Conservation (phyloP, 2,888 invertebrate genomes). For the Xanthia togata region DNA sequence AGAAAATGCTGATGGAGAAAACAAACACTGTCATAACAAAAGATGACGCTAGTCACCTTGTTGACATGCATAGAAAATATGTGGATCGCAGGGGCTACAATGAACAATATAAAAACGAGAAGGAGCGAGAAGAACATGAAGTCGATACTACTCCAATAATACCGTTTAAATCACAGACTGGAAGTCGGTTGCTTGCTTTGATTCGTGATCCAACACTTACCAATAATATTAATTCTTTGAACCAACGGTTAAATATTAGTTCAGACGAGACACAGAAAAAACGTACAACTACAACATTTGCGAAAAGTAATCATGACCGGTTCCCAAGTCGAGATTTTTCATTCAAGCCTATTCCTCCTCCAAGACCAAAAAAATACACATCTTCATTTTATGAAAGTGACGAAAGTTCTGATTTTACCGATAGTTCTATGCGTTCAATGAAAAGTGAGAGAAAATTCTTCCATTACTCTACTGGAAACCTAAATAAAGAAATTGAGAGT, state of each 20-base stretch:
- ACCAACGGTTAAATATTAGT: constrained; percentile 71
- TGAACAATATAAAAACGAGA: constrained; percentile 77
- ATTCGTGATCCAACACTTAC: constrained; percentile 89
- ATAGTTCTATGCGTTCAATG: constrained; percentile 81
- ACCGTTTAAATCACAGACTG: constrained; percentile 89
- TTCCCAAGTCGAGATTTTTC: constrained; percentile 63
- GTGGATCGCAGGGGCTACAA: constrained; percentile 91
- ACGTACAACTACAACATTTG: constrained; percentile 53
- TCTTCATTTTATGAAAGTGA: constrained; percentile 86
- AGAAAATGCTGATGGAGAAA: constrained; percentile 91
- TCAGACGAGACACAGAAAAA: constrained; percentile 71
- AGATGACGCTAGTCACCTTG: constrained; percentile 91
- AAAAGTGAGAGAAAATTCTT: constrained; percentile 84
- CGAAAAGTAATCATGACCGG: constrained; percentile 62
- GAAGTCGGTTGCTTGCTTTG: constrained; percentile 91
- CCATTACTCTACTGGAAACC: constrained; percentile 86
- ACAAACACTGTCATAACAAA: constrained; percentile 86
- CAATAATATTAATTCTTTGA: constrained; percentile 76
- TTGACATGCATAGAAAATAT: constrained; percentile 93
- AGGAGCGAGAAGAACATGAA: constrained; percentile 61
- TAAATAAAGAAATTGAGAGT: constrained; percentile 87
- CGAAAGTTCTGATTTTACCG: constrained; percentile 84
- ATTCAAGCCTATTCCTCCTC: constrained; percentile 84
- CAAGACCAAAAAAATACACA: constrained; percentile 82
- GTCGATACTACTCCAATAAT: constrained; percentile 70